phyloP scores from a whole-genome alignment of 2,888 invertebrate species.

The Rhorus exstirpatorius region DNA sequence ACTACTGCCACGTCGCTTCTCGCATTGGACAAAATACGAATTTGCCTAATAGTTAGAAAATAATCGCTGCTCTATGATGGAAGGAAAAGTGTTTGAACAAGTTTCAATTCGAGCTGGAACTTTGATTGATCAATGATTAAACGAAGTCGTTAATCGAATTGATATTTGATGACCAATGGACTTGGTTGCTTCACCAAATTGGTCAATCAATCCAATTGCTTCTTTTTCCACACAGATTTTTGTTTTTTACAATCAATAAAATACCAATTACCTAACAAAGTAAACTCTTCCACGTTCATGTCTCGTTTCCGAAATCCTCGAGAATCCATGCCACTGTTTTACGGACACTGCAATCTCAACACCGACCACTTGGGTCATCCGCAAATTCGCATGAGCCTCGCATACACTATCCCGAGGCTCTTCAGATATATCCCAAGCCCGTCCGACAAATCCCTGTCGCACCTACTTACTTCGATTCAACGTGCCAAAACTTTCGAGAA shows the following conservation, averaged over 20 bases:
- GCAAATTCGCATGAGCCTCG: slow-evolving; percentile 35
- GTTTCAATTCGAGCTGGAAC: too few relatives aligned
- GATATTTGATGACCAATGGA: background rate
- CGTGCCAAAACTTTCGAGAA: slow-evolving; percentile 65
- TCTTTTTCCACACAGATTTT: background rate
- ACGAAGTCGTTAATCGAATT: background rate
- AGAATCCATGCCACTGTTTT: slow-evolving; percentile 19
- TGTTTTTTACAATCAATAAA: slow-evolving; percentile 1
- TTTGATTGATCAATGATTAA: too few relatives aligned
- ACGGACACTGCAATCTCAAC: slow-evolving; percentile 44
- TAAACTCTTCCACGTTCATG: background rate
- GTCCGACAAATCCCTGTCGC: slow-evolving; percentile 64
- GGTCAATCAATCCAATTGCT: background rate
- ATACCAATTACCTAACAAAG: too few relatives aligned
- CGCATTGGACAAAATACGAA: background rate
- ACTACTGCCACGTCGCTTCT: background rate
- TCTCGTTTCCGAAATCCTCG: slow-evolving; percentile 23
- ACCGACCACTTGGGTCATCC: slow-evolving; percentile 50
- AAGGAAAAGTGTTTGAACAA: too few relatives aligned
- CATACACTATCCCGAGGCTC: slow-evolving; percentile 1
- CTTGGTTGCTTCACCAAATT: background rate
- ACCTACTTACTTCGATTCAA: slow-evolving; percentile 64
- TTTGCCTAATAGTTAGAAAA: too few relatives aligned
- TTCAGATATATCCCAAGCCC: slow-evolving; percentile 42
- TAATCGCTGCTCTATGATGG: too few relatives aligned